These are phyloP conservation scores for Genyomyrus donnyi DNA, from an alignment of 2,113 vertebrate species.

Conservation along the genomic window DNA sequence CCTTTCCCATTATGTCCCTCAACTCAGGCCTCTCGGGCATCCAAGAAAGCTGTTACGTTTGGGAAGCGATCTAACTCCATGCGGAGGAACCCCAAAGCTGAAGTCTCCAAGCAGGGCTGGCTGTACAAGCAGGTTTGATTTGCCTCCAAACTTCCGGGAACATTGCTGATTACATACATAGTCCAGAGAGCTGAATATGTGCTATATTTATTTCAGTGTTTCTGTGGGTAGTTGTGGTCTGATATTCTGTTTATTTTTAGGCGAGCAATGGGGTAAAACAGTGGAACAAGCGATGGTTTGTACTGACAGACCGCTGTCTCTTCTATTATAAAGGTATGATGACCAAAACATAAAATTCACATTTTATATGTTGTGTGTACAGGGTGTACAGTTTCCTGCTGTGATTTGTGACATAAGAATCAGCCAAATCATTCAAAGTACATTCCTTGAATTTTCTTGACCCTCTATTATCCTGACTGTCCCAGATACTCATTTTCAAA, in stretches of 20 bases:
- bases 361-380: background rate
- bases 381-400: background rate
- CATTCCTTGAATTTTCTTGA: background rate
- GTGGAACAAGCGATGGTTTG: slow-evolving; percentile 96
- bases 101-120: slow-evolving; percentile 81
- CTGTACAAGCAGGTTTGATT: slow-evolving; percentile 82
- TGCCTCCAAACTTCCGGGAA: background rate
- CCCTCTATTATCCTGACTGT: background rate
- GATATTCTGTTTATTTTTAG: slow-evolving; percentile 47
- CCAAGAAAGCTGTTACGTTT: slow-evolving; percentile 79
- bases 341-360: background rate
- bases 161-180: background rate
- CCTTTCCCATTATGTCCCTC: background rate
- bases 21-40: slow-evolving; percentile 58
- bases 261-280: slow-evolving; percentile 91
- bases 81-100: slow-evolving; percentile 81
- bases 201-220: background rate
- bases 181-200: background rate
- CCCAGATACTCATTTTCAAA: background rate
- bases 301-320: slow-evolving; percentile 86
- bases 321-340: slow-evolving; percentile 92
- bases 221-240: background rate
- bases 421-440: background rate
- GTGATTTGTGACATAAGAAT: background rate
- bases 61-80: slow-evolving; percentile 94